phyloP scores from a whole-genome alignment of 2,113 vertebrate species.

The Oceanites oceanicus region DNA sequence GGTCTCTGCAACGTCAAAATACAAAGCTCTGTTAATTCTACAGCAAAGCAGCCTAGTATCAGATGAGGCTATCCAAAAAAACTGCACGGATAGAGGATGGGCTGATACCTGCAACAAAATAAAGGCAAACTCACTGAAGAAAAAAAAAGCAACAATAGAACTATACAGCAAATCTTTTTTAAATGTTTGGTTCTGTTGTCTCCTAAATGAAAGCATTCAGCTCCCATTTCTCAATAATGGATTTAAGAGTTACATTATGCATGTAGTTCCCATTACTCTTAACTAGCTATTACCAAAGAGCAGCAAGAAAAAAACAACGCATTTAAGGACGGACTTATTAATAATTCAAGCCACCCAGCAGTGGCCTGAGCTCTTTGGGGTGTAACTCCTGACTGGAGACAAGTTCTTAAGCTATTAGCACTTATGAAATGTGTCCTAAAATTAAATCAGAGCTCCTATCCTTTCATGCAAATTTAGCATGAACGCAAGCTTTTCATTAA shows the following conservation, averaged over 20 bases:
- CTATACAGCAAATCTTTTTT: not conserved
- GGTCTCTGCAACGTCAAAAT: conserved; percentile 46
- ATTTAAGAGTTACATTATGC: not conserved
- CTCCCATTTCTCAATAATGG: not conserved
- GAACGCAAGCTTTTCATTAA: not conserved
- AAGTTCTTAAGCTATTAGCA: not conserved
- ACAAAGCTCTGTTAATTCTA: conserved; percentile 4
- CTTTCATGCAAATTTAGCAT: not conserved
- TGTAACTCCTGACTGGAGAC: not conserved
- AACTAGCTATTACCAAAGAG: not conserved
- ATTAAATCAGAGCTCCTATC: not conserved
- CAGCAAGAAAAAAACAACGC: not conserved
- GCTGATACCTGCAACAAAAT: not conserved
- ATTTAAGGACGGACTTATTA: not conserved
- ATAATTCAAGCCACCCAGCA: not conserved
- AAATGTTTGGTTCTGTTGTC: not conserved
- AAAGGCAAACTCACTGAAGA: not conserved
- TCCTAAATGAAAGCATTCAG: not conserved
- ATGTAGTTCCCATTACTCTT: not conserved
- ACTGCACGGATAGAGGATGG: not conserved
- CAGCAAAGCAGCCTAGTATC: not conserved
- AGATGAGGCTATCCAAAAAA: not conserved
- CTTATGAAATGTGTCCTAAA: not conserved
- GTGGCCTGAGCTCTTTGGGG: not conserved
- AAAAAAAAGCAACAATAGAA: not conserved